Base-by-base conservation (phyloP, 2,888 invertebrate species). In the Scaeva pyrastri region DNA sequence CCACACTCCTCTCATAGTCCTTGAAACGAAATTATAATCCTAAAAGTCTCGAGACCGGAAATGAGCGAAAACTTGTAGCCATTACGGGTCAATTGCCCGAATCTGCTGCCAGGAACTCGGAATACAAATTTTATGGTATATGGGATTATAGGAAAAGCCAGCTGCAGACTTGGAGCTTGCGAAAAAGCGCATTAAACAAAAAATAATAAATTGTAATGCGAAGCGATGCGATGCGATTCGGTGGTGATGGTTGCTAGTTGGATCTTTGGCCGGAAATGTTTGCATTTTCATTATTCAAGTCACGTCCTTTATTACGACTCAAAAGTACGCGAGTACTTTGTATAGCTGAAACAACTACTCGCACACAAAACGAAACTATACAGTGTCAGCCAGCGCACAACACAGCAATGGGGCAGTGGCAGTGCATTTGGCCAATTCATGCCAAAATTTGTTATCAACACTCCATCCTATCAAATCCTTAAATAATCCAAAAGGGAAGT, bases 81-180 rank as follows among this genome's bases (percentile, higher is more conserved):
- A 86, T 86, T 86, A 82, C 56, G 71, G 86, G 77, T 86, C 82
- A 82, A 86, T 86, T 86, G 86, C 73, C 77, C 76, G 77, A 86
- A 82, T 86, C 78, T 86, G 74, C 74, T 82, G 68, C 76, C 81
- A 85, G 56, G 72, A 85, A 78, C 62, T 78, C 70, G 58, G n/a
- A 74, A 70, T 64, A 74, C 79, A 70, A 80, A 71, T 66, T 70
- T 45, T 14, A 31, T 7, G 31, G 6, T 31, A 31, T 31, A 31
- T 31, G 31, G 31, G 36, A 26, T 56, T 48, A 55, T 23, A 21
- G 10, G 11, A 48, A 50, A 36, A 48, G 55, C 39, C 14, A 64
- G 41, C 19, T 45, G 21, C 23, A 72, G 43, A 43, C 39, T 21
- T 39, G 14, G 26, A 48, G 66, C 48, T 45, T 48, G 36, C 19